These are phyloP conservation scores for Phymastichus coffea DNA, from an alignment of 1,140 invertebrate species.

Conservation along the genomic window DNA sequence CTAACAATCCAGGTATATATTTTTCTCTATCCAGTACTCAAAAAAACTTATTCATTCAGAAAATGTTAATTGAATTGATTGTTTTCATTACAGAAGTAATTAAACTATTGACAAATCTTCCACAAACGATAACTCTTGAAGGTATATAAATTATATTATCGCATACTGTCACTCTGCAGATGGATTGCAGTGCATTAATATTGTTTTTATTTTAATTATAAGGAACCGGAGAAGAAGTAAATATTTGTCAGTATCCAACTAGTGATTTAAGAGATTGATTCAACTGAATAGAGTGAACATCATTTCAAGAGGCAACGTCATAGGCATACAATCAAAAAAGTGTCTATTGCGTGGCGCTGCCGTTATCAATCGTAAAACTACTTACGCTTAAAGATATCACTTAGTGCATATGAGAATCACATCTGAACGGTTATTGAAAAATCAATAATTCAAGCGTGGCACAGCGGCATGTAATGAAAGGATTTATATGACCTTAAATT, in stretches of 20 bases:
- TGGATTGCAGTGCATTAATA: too few relatives aligned
- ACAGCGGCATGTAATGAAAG: slow-evolving; percentile 44
- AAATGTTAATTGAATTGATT: slow-evolving; percentile 4
- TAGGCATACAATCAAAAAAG: slow-evolving; percentile 11
- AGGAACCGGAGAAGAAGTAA: slow-evolving; percentile 35
- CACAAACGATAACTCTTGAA: slow-evolving; percentile 38
- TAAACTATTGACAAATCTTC: slow-evolving; percentile 44
- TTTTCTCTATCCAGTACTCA: not conserved
- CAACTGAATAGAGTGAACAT: not conserved
- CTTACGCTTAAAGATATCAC: slow-evolving; percentile 39
- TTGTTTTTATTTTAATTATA: slow-evolving; percentile 5
- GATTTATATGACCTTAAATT: not conserved
- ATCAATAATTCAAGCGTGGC: slow-evolving; percentile 42
- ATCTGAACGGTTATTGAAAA: slow-evolving; percentile 48
- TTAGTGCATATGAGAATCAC: slow-evolving; percentile 43
- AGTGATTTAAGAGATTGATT: slow-evolving; percentile 38
- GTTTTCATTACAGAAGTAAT: slow-evolving; percentile 43
- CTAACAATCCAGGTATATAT: slow-evolving; percentile 37
- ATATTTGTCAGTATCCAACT: slow-evolving; percentile 34
- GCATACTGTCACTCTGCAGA: not conserved
- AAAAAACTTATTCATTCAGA: not conserved
- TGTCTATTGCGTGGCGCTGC: slow-evolving; percentile 36
- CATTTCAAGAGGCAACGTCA: slow-evolving; percentile 1
- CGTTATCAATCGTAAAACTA: slow-evolving; percentile 40
- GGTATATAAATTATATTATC: slow-evolving; percentile 32